Conservation (phyloP, 2,888 invertebrate species). For the Busseola fusca region DNA sequence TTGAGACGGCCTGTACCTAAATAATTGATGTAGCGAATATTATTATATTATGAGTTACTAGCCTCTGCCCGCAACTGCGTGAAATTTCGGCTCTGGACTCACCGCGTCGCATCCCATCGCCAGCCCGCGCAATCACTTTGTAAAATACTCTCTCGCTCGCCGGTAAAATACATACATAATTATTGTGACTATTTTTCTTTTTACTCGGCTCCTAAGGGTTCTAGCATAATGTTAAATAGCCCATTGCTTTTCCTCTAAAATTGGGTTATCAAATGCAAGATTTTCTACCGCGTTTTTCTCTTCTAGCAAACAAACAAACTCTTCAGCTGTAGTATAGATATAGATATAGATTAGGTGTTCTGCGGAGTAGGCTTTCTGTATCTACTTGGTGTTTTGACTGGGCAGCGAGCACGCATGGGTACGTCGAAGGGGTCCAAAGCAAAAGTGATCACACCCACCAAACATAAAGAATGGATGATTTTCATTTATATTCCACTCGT, state of each 20-base stretch:
- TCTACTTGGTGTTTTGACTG: background rate
- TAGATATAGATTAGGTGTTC: background rate
- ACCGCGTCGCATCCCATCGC: no score
- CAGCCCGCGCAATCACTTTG: background rate
- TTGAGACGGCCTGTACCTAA: background rate
- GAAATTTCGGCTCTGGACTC: background rate
- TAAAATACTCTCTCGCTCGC: background rate
- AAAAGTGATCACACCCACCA: slow-evolving; percentile 38
- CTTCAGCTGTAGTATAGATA: background rate
- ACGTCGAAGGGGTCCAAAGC: slow-evolving; percentile 20
- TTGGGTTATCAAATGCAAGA: no score
- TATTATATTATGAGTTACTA: background rate
- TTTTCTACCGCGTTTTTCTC: no score
- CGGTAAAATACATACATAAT: no score
- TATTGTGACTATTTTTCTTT: background rate
- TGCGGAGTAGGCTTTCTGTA: slow-evolving; percentile 11
- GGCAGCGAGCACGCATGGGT: slow-evolving; percentile 15
- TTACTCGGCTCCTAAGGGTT: background rate
- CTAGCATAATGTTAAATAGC: background rate
- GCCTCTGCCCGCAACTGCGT: background rate
- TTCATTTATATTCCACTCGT: slow-evolving; percentile 41
- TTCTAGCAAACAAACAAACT: background rate
- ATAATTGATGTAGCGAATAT: no score
- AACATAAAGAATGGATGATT: slow-evolving; percentile 33
- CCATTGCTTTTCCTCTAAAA: background rate